These are phyloP conservation scores for Grantiella picta DNA, from an alignment of 2,113 vertebrate species.

Conservation along the genomic window DNA sequence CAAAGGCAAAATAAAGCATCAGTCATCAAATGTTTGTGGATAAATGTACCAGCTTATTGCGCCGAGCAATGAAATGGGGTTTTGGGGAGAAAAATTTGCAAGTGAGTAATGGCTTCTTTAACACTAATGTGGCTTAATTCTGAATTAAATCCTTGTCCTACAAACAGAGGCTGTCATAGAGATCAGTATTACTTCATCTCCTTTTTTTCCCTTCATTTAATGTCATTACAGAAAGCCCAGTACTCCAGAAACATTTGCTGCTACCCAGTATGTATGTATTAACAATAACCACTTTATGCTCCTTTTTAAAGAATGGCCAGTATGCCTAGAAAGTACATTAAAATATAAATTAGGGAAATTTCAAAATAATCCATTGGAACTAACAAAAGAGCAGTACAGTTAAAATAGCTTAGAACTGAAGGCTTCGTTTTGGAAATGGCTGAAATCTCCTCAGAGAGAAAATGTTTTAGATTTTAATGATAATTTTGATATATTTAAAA, in stretches of 20 bases:
- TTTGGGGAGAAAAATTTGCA: conserved; percentile 4
- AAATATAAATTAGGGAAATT: conserved; percentile 23
- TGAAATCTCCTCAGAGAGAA: neutral
- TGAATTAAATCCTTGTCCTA: conserved; percentile 69
- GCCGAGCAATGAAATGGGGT: conserved; percentile 21
- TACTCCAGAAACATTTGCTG: conserved; percentile 59
- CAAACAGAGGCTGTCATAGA: conserved; percentile 62
- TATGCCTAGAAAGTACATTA: neutral
- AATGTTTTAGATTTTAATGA: neutral
- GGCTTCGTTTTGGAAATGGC: neutral
- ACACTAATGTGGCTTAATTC: conserved; percentile 60
- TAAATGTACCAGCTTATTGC: conserved; percentile 54
- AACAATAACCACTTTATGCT: conserved; percentile 66
- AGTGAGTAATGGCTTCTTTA: conserved; percentile 63
- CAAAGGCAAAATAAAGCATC: conserved; percentile 64
- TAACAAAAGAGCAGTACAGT: neutral
- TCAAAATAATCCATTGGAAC: neutral
- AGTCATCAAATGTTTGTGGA: conserved; percentile 65
- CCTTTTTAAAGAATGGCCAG: conserved; percentile 38
- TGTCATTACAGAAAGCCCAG: conserved; percentile 58
- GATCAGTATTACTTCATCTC: conserved; percentile 66
- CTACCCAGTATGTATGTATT: conserved; percentile 24
- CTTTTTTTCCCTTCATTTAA: conserved; percentile 53
- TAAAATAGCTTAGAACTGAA: neutral
- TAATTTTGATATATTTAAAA: neutral